A percentile compares a stretch with the other conserved stretches of the same genome.
phyloP scores from a whole-genome alignment of 2,113 vertebrate species.

The Zootoca vivipara region DNA sequence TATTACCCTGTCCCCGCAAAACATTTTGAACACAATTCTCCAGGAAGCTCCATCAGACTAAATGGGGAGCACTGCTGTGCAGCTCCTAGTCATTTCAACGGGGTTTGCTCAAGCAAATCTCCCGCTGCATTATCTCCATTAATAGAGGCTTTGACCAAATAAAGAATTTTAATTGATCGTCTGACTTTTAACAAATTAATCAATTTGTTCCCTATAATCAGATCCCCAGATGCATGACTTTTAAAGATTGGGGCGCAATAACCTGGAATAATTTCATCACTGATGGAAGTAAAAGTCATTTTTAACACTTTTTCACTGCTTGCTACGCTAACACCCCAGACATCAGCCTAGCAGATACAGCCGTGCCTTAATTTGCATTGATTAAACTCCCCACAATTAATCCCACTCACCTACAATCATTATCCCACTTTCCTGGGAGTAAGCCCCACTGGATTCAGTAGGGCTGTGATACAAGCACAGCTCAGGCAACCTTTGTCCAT shows the following conservation, averaged over 20 bases:
- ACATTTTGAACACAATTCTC: not conserved
- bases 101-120: not conserved
- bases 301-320: not conserved
- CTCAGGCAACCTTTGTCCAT: too few species aligned
- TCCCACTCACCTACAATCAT: too few species aligned
- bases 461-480: too few species aligned
- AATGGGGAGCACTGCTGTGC: too few species aligned
- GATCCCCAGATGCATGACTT: not conserved
- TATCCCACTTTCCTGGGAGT: too few species aligned
- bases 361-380: not conserved
- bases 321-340: not conserved
- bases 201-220: not conserved
- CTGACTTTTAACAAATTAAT: not conserved
- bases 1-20: not conserved
- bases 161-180: not conserved
- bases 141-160: not conserved
- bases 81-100: not conserved
- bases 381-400: not conserved
- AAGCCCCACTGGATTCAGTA: too few species aligned
- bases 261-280: not conserved
- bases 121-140: not conserved
- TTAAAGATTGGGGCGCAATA: not conserved
- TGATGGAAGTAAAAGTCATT: not conserved
- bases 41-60: not conserved
- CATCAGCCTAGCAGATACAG: not conserved